Evolutionary conservation across 1,140 invertebrate species (phyloP), one percentile per base, ranked within the genome.

Genomic region (Lucilia cuprina): DNA sequence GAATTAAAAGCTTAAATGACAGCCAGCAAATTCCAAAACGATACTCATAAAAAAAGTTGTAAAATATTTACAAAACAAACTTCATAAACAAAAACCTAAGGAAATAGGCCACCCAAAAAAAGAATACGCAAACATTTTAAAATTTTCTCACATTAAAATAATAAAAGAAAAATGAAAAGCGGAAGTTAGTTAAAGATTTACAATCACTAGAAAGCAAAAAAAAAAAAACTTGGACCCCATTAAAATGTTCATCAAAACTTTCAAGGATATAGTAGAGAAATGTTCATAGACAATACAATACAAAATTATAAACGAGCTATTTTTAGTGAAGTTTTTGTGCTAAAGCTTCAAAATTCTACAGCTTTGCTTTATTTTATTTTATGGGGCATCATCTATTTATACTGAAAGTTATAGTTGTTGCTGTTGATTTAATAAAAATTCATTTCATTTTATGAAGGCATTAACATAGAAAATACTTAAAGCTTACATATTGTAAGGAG

Each of bases 371-470:
- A 41, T 41, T 41, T 41, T 41, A 41, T 41, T 41, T 41, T 41
- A 41, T 41, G 41, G 41, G 0, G 7, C 41, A 41, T 41, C 41
- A 30, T 30, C 41, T 41, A 41, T 41, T 60, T 60, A 14, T 60
- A 30, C 25, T 30, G 25, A 30, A 30, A 14, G 55, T n/a, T 60
- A 14, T 60, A 17, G 17, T 60, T 60, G 55, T n/a, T 60, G 55
- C n/a, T 17, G 13, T 60, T 14, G 14, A 17, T 60, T 60, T 60
- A 60, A 60, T 60, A 70, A 70, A 70, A 70, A 70, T 70, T 70
- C 65, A 70, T 70, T 70, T 70, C 65, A 70, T 70, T 70, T 70
- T 70, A 70, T 70, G 65, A 25, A 70, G 65, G 65, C 65, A 70
- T 70, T 70, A 70, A 70, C 19, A 70, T 70, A 70, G 65, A 70